Percentiles rank a stretch among this genome's conserved stretches.
Conservation (phyloP, 1,140 invertebrate species). For the Oedothorax gibbosus region DNA sequence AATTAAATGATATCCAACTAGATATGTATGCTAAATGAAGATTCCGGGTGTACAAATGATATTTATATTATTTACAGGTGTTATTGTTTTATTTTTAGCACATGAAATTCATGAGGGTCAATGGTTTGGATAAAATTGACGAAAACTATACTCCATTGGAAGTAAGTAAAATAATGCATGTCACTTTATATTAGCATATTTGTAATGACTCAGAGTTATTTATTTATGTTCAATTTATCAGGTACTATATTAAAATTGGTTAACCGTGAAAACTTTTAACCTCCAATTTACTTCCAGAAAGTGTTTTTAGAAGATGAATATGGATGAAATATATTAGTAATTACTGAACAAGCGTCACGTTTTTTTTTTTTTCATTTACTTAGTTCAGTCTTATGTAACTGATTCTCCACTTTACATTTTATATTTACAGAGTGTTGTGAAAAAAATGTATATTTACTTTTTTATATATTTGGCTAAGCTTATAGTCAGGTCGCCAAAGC, state of each 20-base stretch:
- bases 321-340: neutral
- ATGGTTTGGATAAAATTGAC: constrained; percentile 31
- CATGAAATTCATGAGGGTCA: constrained; percentile 23
- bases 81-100: constrained; percentile 15
- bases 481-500: too few relatives aligned
- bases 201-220: too few relatives aligned
- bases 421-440: too few relatives aligned
- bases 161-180: neutral
- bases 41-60: neutral
- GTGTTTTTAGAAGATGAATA: neutral
- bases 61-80: neutral
- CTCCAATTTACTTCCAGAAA: neutral
- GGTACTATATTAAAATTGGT: neutral
- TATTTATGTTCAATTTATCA: too few relatives aligned
- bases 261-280: neutral
- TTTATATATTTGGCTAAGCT: too few relatives aligned
- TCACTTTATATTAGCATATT: neutral
- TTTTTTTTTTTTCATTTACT: too few relatives aligned
- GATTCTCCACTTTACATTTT: too few relatives aligned
- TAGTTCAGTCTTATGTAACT: too few relatives aligned
- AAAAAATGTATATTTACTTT: too few relatives aligned
- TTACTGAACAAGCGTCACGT: too few relatives aligned
- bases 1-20: neutral
- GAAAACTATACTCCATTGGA: constrained; percentile 24
- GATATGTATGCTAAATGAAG: neutral